Percentiles rank a stretch among this genome's conserved stretches.
phyloP scores from a whole-genome alignment of 1,140 invertebrate genomes.

The Tetragnatha versicolor region DNA sequence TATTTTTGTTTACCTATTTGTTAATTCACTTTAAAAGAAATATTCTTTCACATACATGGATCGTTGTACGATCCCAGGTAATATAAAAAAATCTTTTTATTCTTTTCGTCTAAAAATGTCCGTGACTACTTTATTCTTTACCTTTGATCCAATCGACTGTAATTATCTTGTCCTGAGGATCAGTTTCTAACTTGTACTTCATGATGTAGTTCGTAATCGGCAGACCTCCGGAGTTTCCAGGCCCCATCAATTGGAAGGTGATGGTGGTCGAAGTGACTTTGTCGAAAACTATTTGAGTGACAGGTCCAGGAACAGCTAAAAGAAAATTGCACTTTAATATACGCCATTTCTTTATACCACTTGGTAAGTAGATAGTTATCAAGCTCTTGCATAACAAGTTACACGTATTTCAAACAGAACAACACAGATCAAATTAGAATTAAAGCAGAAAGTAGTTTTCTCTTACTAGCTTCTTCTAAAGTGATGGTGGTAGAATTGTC shows the following conservation, averaged over 20 bases:
- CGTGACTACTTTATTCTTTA: too few species aligned
- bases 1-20: too few species aligned
- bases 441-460: not conserved
- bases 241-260: conserved; percentile 77
- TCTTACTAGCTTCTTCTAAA: conserved; percentile 73
- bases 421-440: not conserved
- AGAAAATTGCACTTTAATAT: not conserved
- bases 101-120: too few species aligned
- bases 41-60: too few species aligned
- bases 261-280: conserved; percentile 76
- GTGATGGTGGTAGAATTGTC: conserved; percentile 72
- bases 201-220: conserved; percentile 76
- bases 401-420: not conserved
- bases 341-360: not conserved
- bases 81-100: too few species aligned
- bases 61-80: too few species aligned
- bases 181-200: conserved; percentile 75
- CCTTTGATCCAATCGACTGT: conserved; percentile 72
- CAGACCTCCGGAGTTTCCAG: conserved; percentile 75
- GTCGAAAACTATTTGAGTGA: conserved; percentile 50
- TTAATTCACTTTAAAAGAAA: too few species aligned
- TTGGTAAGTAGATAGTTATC: too few species aligned
- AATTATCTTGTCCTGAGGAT: conserved; percentile 71
- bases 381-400: too few species aligned
- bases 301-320: conserved; percentile 50